Evolutionary conservation across 1,140 invertebrate genomes (phyloP), one percentile per base, ranked within the genome.

Genomic region (Ceratina calcarata): DNA sequence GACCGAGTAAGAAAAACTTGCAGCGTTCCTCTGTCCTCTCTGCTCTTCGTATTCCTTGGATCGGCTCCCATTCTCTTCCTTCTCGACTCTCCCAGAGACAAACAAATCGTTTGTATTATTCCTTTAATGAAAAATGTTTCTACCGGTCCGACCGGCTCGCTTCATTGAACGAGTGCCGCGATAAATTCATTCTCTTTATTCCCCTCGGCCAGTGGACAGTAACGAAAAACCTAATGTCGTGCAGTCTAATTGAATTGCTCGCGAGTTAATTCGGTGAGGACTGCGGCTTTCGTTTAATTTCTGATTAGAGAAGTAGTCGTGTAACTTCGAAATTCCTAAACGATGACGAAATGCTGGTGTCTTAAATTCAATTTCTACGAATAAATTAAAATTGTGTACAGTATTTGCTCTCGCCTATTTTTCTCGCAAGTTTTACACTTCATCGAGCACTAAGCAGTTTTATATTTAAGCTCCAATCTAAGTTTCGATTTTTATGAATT

Each of bases 51-150:
- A 62, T 55, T 62, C 58, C 53, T 55, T 55, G n/a, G 18, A 10
- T 20, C 20, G 7, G 6, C 45, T 10, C 57, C 20, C 57, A 2
- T 4, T 55, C 16, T 12, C 49, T 10, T 18, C n/a, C 8, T 45
- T 7, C 22, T 16, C 4, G 16, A 37, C 45, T 62, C 20, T 69
- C 61, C 22, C 3, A 61, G 74, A 45, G 74, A 70, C 67, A 78
- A 81, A 71, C 79, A 81, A 77, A 78, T 78, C 74, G 60, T 62
- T 78, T 66, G 65, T 70, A 60, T 65, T 78, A 58, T 70, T 81
- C 60, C 12, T 68, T 69, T 61, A 76, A 80, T 55, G 78, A 76
- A 76, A 76, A 80, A 69, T 45, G 27, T 37, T 80, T 68, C 53
- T 32, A 51, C 7, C 32, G 18, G 20, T 73, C 22, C 37, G 16